These are phyloP conservation scores for Hemiprocne comata DNA, from an alignment of 2,113 vertebrate species.

Conservation along the genomic window DNA sequence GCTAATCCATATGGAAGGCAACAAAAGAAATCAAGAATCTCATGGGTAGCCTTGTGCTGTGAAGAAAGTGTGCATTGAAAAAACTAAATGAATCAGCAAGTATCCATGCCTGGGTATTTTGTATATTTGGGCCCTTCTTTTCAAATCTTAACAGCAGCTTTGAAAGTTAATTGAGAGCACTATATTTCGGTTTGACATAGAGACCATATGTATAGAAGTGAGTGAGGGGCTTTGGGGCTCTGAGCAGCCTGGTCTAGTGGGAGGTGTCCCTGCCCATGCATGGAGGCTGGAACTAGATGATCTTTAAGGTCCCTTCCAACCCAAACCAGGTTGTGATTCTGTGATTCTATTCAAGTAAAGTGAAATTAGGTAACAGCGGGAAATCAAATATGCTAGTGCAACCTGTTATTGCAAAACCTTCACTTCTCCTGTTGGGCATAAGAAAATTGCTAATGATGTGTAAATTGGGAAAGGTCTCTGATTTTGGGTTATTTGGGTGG, in stretches of 20 bases:
- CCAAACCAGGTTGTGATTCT: too few species aligned
- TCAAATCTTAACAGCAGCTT: background rate
- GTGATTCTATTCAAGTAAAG: background rate
- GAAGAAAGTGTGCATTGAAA: background rate
- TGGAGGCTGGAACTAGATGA: too few species aligned
- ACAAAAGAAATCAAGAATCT: background rate
- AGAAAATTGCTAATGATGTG: background rate
- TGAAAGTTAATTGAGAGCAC: background rate
- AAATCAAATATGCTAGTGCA: background rate
- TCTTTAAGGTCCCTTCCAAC: too few species aligned
- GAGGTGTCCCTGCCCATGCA: too few species aligned
- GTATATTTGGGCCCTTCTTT: background rate
- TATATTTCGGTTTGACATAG: background rate
- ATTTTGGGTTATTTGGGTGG: background rate
- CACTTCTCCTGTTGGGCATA: background rate
- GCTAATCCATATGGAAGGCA: background rate
- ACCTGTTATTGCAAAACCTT: background rate
- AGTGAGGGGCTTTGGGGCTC: too few species aligned
- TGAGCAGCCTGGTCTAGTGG: too few species aligned
- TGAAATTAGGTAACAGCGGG: background rate
- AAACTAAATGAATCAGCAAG: accelerated
- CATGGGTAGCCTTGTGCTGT: background rate
- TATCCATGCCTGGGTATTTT: background rate
- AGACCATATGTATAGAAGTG: background rate
- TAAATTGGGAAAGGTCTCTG: background rate